Base-by-base conservation (phyloP, 2,888 invertebrate genomes). In the Papilio protenor region DNA sequence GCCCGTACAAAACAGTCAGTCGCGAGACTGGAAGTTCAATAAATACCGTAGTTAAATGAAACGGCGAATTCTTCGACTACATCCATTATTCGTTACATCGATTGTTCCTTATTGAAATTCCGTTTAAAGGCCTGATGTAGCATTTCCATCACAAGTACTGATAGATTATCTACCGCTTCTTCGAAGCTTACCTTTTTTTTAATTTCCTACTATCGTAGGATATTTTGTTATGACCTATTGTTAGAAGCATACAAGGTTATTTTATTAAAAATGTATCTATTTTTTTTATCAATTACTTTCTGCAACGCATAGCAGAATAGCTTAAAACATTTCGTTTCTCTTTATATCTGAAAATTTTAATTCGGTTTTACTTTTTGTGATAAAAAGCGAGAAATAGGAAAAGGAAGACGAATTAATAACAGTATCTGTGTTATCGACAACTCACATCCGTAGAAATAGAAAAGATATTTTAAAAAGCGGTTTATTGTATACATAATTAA, bases 71-170 rank as follows among this genome's bases (percentile, higher is more conserved):
- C 78, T 78, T 73, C 75, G 75, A 57, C 78, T 78, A 78, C 75
- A 75, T 78, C 75, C 75, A 78, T 78, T 78, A 78, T 78, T 78
- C 75, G 61, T 78, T 73, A 66, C 75, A 72, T 75, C 78, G 55
- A 75, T 78, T 78, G 78, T 75, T 75, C 64, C 75, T 75, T 75
- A 78, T 78, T 78, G 75, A 78, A 78, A 78, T 78, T 78, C 75
- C 78, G 71, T 72, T 73, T 75, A 57, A 75, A 75, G 47, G 57
- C 72, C 75, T 78, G 75, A 78, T 78, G 75, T 75, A 75, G 78
- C 78, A 78, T 78, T 72, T 72, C 71, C 16, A 76, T 72, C 40
- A 61, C 40, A n/a, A 52, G 40, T 76, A 49, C 52, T 40, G 23
- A 75, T 64, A 52, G 74, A 71, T 77, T 74, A 69, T 74, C 69